These are phyloP conservation scores for Littorina saxatilis DNA, from an alignment of 1,140 invertebrate species.

Conservation along the genomic window DNA sequence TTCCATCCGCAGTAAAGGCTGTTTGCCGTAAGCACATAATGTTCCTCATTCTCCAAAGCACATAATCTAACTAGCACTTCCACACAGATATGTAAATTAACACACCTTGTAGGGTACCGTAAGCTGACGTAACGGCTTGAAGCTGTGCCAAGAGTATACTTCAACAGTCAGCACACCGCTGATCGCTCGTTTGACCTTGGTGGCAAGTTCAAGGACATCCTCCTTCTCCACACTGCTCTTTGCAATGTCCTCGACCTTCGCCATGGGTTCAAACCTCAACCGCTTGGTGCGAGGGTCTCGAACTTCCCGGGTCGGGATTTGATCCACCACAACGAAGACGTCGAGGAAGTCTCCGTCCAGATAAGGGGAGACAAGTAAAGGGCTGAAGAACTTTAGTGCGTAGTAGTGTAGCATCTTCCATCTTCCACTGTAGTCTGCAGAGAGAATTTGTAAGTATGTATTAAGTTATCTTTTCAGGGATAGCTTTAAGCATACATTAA, in stretches of 20 bases:
- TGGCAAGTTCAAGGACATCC: conserved; percentile 9
- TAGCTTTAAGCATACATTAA: no score
- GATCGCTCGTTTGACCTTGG: neutral
- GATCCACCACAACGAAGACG: conserved; percentile 69
- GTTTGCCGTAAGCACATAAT: no score
- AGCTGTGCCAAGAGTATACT: conserved; percentile 60
- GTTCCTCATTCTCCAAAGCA: no score
- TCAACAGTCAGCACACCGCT: conserved; percentile 53
- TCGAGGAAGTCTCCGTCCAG: conserved; percentile 66
- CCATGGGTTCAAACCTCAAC: conserved; percentile 43
- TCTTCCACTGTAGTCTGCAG: conserved; percentile 88
- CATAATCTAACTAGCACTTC: no score
- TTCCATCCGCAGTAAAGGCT: no score
- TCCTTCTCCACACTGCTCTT: neutral
- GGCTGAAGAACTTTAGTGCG: conserved; percentile 89
- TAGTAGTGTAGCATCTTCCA: conserved; percentile 97
- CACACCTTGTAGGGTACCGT: conserved; percentile 53
- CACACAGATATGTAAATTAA: no score
- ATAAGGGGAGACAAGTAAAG: conserved; percentile 81
- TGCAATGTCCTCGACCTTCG: conserved; percentile 10
- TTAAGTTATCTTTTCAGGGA: no score
- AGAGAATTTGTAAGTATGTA: no score
- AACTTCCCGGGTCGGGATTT: conserved; percentile 53
- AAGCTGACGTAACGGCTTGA: conserved; percentile 55
- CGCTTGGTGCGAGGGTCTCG: conserved; percentile 45